Percentiles rank a stretch among this genome's conserved stretches.
These are phyloP conservation scores for Anoplolepis gracilipes DNA, from an alignment of 1,140 invertebrate genomes.

Conservation along the genomic window DNA sequence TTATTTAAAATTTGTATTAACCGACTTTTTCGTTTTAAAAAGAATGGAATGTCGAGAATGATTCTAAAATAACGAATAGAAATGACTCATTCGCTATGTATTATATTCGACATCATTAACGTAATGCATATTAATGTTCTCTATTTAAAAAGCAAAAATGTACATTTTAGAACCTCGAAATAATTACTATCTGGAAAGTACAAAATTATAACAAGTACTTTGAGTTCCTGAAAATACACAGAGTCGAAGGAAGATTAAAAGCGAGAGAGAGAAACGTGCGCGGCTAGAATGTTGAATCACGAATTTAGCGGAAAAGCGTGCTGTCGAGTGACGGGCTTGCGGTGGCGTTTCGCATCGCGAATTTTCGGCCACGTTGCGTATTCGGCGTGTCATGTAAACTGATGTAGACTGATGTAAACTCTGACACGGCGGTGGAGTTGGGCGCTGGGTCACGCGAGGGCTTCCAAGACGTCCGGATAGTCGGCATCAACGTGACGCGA, in stretches of 20 bases:
- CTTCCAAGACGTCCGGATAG: slow-evolving; percentile 60
- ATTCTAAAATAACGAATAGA: not conserved
- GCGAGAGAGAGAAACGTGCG: not conserved
- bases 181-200: not conserved
- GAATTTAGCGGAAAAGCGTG: not conserved
- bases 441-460: slow-evolving; percentile 66
- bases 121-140: not conserved
- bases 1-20: not conserved
- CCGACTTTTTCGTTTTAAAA: not conserved
- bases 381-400: slow-evolving; percentile 65
- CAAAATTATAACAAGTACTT: not conserved
- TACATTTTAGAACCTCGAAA: not conserved
- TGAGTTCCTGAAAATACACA: not conserved
- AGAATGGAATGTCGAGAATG: not conserved
- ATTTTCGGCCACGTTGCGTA: slow-evolving; percentile 23
- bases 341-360: slow-evolving; percentile 30
- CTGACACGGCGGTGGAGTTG: slow-evolving; percentile 45
- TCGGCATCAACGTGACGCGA: slow-evolving; percentile 60
- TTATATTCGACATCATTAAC: not conserved
- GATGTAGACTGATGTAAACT: slow-evolving; percentile 69
- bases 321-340: not conserved
- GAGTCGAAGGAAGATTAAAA: not conserved
- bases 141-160: not conserved
- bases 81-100: not conserved
- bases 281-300: slow-evolving; percentile 60